These are phyloP conservation scores for Tachina grossa DNA, from an alignment of 2,888 invertebrate genomes.

Conservation along the genomic window DNA sequence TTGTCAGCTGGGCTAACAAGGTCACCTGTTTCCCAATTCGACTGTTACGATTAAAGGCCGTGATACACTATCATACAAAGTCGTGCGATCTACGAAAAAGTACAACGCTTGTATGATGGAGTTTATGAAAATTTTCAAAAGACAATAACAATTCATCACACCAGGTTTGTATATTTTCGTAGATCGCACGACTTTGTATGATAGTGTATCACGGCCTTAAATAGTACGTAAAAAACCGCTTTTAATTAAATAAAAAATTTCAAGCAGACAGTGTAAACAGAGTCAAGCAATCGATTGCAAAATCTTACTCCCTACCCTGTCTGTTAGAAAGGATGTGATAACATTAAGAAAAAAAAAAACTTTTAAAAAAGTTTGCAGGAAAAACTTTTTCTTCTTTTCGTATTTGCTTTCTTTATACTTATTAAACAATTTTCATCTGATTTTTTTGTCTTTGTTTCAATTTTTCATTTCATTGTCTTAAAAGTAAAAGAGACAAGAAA, in stretches of 20 bases:
- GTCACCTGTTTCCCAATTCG: too few relatives aligned
- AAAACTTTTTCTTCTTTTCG: conserved; percentile 23
- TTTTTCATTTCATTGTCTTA: conserved; percentile 27
- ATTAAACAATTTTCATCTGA: background rate
- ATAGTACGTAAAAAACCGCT: background rate
- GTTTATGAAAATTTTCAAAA: too few relatives aligned
- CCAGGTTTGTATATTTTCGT: too few relatives aligned
- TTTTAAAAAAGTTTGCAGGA: conserved; percentile 28
- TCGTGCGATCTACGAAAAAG: too few relatives aligned
- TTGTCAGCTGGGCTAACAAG: too few relatives aligned
- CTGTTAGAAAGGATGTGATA: conserved; percentile 23
- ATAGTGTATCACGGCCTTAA: too few relatives aligned
- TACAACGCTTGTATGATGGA: too few relatives aligned
- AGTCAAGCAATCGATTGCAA: background rate
- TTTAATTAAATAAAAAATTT: conserved; percentile 1
- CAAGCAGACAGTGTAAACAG: background rate
- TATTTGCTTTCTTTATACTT: background rate
- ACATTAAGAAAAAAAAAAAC: conserved; percentile 21
- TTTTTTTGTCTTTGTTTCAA: background rate
- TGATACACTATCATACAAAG: too few relatives aligned
- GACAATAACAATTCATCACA: too few relatives aligned
- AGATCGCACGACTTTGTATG: too few relatives aligned
- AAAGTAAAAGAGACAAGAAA: too few relatives aligned
- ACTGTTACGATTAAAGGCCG: too few relatives aligned
- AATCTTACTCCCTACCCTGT: background rate